Base-by-base conservation (phyloP, 2,888 invertebrate genomes). In the Chrysolina haemoptera region DNA sequence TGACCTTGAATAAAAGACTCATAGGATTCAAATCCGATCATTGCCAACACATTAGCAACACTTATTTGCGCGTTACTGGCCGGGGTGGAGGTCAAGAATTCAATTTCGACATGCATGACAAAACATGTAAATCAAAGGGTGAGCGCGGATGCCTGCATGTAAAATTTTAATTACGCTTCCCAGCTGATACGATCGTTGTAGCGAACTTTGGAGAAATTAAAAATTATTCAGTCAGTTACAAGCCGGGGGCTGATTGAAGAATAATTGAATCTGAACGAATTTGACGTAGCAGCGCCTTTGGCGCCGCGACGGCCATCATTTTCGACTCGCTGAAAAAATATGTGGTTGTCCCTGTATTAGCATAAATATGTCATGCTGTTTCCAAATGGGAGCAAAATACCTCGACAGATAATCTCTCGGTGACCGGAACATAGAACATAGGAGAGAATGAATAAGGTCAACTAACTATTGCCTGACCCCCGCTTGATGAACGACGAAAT, bases 71-170 rank as follows among this genome's bases (percentile, higher is more conserved):
- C 59, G n/a, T 11, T n/a, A 59, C 59, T 59, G 59, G 8, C 59
- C 1, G 35, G 59, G 35, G 14, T 14, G 48, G 16, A 66, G 65
- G 46, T 35, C 27, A 67, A 53, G 55, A 67, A 53, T 67, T 53
- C 67, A 67, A 67, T 67, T 66, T 40, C 50, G 4, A 40, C 53
- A 8, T 67, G 53, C 67, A 67, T 43, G 65, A 43, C 20, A 22
- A 27, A 41, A 46, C 48, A 16, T 16, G 35, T 10, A 67, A 67
- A 67, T 40, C 67, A 67, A 67, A 67, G 53, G 55, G 67, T 53
- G 67, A 50, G 27, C 55, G 67, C 20, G 53, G 11, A 67, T 67
- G 53, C 41, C 22, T 53, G 67, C 67, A 67, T 67, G 67, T 53
- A 20, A 67, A 67, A 50, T 53, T 67, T 67, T 53, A 53, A 67